phyloP scores from a whole-genome alignment of 2,797 vertebrate genomes.

The Linurgus olivaceus region DNA sequence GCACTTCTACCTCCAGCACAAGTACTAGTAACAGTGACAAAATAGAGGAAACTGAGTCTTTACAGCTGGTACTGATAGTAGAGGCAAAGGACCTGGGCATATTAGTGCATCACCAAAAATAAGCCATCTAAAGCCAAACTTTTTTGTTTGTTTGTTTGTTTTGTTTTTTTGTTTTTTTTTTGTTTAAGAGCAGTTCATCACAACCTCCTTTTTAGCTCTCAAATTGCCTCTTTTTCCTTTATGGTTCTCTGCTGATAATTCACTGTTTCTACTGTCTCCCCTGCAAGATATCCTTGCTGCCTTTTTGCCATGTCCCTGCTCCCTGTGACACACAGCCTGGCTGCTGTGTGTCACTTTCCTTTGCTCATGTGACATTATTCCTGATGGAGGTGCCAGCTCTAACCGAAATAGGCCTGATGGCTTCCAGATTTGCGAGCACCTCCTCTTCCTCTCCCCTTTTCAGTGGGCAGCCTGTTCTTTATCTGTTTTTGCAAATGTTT shows the following conservation, averaged over 20 bases:
- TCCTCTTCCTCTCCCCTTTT: background rate
- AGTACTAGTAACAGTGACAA: background rate
- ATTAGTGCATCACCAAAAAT: background rate
- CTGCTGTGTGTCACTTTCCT: background rate
- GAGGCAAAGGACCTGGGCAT: background rate
- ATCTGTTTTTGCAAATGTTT: background rate
- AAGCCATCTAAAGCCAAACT: background rate
- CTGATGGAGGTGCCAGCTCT: background rate
- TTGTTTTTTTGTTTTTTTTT: background rate
- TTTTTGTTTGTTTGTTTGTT: too few species aligned
- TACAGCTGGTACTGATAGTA: background rate
- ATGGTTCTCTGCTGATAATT: background rate
- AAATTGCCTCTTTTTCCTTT: background rate
- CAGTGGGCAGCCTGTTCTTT: background rate
- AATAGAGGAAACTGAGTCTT: background rate
- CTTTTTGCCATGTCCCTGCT: background rate
- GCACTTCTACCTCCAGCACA: background rate
- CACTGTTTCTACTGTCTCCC: background rate
- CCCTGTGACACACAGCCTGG: background rate
- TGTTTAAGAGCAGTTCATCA: background rate
- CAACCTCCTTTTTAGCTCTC: background rate
- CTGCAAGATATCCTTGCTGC: background rate
- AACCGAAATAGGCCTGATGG: background rate
- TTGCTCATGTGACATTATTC: background rate
- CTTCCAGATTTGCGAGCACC: background rate